A percentile compares a stretch with the other conserved stretches of the same genome.
Evolutionary conservation across 2,113 vertebrate genomes (phyloP).

Genomic region (Opisthocomus hoazin): DNA sequence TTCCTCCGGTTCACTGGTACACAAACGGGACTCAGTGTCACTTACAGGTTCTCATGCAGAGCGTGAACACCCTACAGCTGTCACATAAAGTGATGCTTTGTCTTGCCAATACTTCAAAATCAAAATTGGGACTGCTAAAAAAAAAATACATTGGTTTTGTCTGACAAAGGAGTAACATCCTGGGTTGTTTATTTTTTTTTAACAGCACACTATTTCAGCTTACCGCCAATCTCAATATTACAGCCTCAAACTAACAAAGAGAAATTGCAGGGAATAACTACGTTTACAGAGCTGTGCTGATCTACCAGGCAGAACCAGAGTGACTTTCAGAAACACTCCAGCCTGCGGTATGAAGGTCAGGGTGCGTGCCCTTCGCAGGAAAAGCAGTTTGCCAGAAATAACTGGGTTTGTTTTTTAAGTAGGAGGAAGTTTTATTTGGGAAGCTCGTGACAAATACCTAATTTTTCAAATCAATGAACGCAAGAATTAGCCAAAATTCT

Average conservation of each 20-base stretch:
- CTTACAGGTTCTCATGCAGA: neutral
- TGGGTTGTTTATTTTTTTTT: neutral
- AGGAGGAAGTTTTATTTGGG: neutral
- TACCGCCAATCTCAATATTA: neutral
- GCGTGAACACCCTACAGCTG: neutral
- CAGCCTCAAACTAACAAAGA: neutral
- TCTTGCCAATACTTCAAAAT: neutral
- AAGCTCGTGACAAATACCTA: neutral
- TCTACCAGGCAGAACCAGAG: neutral
- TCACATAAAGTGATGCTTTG: neutral
- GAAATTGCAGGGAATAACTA: neutral
- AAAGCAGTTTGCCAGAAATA: neutral
- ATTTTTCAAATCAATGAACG: neutral
- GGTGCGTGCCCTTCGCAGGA: neutral
- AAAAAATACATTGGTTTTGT: neutral
- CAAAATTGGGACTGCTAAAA: neutral
- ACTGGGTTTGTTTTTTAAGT: neutral
- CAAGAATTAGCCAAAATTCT: neutral
- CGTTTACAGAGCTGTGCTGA: neutral
- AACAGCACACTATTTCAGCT: neutral
- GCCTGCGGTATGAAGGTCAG: neutral
- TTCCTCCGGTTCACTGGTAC: neutral
- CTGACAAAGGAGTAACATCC: neutral
- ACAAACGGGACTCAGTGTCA: neutral
- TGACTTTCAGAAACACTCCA: neutral